phyloP scores from a whole-genome alignment of 2,888 invertebrate genomes.

The Campaea margaritaria region DNA sequence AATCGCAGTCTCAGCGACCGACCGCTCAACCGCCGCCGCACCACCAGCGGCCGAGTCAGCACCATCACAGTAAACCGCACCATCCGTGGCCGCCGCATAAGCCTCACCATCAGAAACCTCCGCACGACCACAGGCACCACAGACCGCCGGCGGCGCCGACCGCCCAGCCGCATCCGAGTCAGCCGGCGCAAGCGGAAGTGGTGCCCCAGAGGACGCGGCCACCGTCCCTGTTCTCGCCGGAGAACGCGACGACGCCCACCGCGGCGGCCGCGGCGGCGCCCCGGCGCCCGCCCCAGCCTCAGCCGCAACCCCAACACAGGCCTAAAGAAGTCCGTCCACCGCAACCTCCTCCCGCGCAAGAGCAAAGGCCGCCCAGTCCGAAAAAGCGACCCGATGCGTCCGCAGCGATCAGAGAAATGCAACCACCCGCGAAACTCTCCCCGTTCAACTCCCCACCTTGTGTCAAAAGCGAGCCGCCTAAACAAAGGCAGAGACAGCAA shows the following conservation, averaged over 20 bases:
- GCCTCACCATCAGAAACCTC: constrained; percentile 66
- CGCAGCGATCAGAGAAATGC: constrained; percentile 72
- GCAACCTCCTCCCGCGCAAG: constrained; percentile 41
- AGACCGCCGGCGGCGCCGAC: constrained; percentile 54
- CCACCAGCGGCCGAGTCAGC: constrained; percentile 55
- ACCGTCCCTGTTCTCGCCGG: constrained; percentile 88
- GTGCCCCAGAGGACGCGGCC: constrained; percentile 75
- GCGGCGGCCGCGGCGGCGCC: constrained; percentile 67
- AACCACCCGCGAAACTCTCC: constrained; percentile 74
- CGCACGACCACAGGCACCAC: constrained; percentile 72
- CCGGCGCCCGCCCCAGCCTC: constrained; percentile 52
- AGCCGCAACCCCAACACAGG: constrained; percentile 49
- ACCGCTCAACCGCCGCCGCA: constrained; percentile 46
- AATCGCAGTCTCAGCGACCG: constrained; percentile 41
- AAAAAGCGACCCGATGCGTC: constrained; percentile 70
- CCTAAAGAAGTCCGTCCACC: constrained; percentile 56
- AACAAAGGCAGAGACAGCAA: constrained; percentile 66
- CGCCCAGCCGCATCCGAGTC: constrained; percentile 43
- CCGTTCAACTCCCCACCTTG: constrained; percentile 81
- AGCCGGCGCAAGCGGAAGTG: constrained; percentile 37
- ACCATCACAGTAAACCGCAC: constrained; percentile 65
- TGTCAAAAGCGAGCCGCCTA: constrained; percentile 54
- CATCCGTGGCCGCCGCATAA: constrained; percentile 70
- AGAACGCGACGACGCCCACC: constrained; percentile 82
- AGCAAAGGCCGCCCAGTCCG: constrained; percentile 63